Percentiles rank a stretch among this genome's conserved stretches.
phyloP scores from a whole-genome alignment of 1,140 invertebrate genomes.

The Conopomorpha cramerella region DNA sequence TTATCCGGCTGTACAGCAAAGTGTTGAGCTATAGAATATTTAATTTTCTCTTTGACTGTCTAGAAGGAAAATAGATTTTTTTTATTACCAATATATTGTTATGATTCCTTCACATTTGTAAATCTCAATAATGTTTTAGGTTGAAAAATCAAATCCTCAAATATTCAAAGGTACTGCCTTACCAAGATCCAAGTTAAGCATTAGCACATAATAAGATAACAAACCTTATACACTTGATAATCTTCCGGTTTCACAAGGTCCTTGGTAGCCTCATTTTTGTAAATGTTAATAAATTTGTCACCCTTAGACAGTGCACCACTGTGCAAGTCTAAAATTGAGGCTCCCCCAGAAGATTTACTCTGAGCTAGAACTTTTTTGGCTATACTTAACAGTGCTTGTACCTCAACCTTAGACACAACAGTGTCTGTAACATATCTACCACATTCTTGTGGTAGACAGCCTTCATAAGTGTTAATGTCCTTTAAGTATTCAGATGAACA shows the following conservation, averaged over 20 bases:
- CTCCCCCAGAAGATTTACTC: constrained; percentile 71
- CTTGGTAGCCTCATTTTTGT: no score
- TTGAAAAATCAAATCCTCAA: no score
- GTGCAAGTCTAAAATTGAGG: constrained; percentile 82
- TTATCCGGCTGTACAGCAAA: constrained; percentile 71
- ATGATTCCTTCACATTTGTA: no score
- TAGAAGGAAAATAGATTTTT: constrained; percentile 27
- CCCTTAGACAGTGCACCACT: constrained; percentile 82
- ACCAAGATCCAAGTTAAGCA: no score
- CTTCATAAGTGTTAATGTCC: constrained; percentile 61
- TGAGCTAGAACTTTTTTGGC: constrained; percentile 70
- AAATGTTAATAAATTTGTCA: constrained; percentile 76
- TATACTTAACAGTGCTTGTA: constrained; percentile 67
- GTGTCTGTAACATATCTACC: constrained; percentile 78
- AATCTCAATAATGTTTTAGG: no score
- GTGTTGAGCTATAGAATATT: constrained; percentile 73
- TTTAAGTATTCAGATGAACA: constrained; percentile 65
- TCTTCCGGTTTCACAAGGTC: no score
- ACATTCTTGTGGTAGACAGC: constrained; percentile 76
- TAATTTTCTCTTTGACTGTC: constrained; percentile 79
- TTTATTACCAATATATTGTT: no score
- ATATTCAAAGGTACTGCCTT: no score
- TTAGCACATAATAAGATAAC: no score
- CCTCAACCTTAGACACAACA: constrained; percentile 70
- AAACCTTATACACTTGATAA: constrained; percentile 63